Percentiles rank a stretch among this genome's conserved stretches.
These are phyloP conservation scores for Scalopus aquaticus DNA, from an alignment of 2,113 vertebrate species.

Conservation along the genomic window DNA sequence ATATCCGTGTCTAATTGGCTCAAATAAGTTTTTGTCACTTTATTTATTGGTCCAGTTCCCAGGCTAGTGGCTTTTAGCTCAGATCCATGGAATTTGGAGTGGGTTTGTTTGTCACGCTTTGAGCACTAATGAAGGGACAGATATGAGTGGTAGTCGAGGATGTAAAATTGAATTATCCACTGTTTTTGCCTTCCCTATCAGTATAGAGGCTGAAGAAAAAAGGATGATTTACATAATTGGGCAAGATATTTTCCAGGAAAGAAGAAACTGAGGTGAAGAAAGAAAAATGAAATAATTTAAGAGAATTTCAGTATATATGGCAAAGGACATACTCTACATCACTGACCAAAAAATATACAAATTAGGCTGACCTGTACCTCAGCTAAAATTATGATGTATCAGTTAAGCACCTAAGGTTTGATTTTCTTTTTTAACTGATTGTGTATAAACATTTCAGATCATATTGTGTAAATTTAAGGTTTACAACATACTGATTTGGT, in stretches of 20 bases:
- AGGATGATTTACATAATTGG: background rate
- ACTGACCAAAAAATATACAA: background rate
- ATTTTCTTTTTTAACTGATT: background rate
- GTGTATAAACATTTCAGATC: background rate
- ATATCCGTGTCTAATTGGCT: slow-evolving; percentile 76
- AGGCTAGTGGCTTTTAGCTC: slow-evolving; percentile 64
- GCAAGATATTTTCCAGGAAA: background rate
- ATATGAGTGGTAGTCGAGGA: background rate
- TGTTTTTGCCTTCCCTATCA: background rate
- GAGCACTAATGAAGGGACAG: background rate
- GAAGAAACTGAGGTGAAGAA: background rate
- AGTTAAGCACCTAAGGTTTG: background rate
- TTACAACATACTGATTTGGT: background rate
- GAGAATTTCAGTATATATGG: background rate
- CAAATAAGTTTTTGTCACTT: slow-evolving; percentile 74
- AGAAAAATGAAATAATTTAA: slow-evolving; percentile 4
- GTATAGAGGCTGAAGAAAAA: background rate
- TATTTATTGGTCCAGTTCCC: slow-evolving; percentile 73
- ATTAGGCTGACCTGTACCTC: background rate
- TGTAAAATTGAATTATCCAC: background rate
- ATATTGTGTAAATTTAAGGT: background rate
- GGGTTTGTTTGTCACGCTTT: slow-evolving; percentile 56
- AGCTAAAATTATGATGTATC: slow-evolving; percentile 18
- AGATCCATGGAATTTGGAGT: slow-evolving; percentile 45
- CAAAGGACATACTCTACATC: background rate